Percentiles rank a stretch among this genome's conserved stretches.
These are phyloP conservation scores for Dendrocopos noguchii DNA, from an alignment of 2,113 vertebrate species.

Conservation along the genomic window DNA sequence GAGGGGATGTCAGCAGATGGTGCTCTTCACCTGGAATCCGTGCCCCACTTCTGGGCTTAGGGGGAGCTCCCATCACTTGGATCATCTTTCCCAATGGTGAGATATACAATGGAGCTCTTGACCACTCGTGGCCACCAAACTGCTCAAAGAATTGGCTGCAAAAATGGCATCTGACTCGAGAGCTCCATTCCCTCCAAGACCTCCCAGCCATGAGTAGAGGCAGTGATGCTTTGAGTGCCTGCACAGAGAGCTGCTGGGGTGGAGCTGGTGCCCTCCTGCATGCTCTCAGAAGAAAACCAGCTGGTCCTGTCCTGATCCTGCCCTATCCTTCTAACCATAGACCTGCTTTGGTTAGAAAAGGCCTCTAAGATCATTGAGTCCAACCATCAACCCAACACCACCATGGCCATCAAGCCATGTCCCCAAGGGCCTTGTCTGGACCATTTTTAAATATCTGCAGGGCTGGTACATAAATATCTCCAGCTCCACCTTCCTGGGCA, in stretches of 20 bases:
- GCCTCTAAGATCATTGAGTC: no score
- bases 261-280: not conserved
- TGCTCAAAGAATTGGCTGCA: not conserved
- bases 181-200: not conserved
- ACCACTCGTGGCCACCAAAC: not conserved
- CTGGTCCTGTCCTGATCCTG: not conserved
- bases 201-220: not conserved
- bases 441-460: no score
- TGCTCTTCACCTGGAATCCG: constrained; percentile 15
- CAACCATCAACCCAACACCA: no score
- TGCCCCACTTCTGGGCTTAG: not conserved
- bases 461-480: no score
- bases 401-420: no score
- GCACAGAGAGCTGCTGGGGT: not conserved
- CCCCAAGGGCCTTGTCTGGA: no score
- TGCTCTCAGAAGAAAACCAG: not conserved
- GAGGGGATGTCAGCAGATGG: constrained; percentile 10
- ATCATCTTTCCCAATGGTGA: not conserved
- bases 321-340: not conserved
- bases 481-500: no score
- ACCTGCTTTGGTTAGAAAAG: no score
- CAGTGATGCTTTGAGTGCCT: not conserved
- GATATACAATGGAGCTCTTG: not conserved
- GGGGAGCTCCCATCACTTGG: accelerated
- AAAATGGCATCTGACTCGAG: not conserved